These are phyloP conservation scores for Brenthis ino DNA, from an alignment of 2,888 invertebrate genomes.

Conservation along the genomic window DNA sequence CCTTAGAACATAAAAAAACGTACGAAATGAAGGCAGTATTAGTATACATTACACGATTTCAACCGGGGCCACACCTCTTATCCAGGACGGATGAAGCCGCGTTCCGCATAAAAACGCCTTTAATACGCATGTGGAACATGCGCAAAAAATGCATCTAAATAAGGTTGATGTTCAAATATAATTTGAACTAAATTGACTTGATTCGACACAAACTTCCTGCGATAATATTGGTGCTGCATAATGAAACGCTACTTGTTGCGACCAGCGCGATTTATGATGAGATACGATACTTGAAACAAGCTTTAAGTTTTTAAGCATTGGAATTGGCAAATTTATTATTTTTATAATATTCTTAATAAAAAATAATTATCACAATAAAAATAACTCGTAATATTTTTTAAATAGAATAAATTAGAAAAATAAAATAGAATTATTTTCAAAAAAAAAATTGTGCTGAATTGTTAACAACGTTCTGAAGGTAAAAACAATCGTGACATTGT, in stretches of 20 bases:
- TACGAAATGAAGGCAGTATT: not conserved
- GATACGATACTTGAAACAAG: too few species aligned
- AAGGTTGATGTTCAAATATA: constrained; percentile 17
- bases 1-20: too few species aligned
- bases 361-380: too few species aligned
- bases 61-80: constrained; percentile 25
- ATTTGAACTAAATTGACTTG: constrained; percentile 9
- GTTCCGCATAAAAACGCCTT: constrained; percentile 27
- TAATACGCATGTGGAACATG: constrained; percentile 17
- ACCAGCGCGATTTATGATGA: not conserved
- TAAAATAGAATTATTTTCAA: not conserved
- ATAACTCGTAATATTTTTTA: too few species aligned
- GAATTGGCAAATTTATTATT: too few species aligned
- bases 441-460: not conserved
- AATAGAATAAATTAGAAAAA: not conserved
- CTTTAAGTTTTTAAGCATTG: too few species aligned
- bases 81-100: constrained; percentile 31
- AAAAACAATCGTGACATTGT: constrained; percentile 54
- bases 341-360: too few species aligned
- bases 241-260: not conserved
- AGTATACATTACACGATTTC: constrained; percentile 8
- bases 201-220: constrained; percentile 2
- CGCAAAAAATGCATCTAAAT: constrained; percentile 12
- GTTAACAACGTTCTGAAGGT: constrained; percentile 17
- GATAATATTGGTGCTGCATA: not conserved